Evolutionary conservation across 2,888 invertebrate genomes (phyloP).

Genomic region (Sarcophaga carnaria): DNA sequence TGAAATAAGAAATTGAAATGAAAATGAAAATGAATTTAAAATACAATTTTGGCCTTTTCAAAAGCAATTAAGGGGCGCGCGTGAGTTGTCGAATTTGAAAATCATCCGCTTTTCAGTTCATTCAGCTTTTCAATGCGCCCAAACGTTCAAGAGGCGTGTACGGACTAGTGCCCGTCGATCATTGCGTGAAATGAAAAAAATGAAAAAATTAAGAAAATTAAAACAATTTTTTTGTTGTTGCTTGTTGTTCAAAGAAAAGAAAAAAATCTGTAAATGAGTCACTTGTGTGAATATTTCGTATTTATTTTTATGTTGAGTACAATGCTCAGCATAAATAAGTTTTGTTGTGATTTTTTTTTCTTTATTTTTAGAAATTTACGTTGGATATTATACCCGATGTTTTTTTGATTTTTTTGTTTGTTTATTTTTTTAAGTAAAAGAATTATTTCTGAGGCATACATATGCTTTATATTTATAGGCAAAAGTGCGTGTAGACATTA

Average conservation of each 20-base stretch:
- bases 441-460: conserved; percentile 24
- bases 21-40: not conserved
- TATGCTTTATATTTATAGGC: conserved; percentile 8
- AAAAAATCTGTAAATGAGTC: conserved; percentile 56
- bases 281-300: conserved; percentile 57
- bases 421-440: conserved; percentile 17
- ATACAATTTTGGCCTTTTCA: conserved; percentile 59
- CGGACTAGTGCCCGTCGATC: not conserved
- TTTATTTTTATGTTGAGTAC: conserved; percentile 20
- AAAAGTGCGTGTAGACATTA: conserved; percentile 46
- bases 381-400: not conserved
- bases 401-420: not conserved
- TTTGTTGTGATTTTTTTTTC: not conserved
- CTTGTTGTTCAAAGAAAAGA: conserved; percentile 7
- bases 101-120: conserved; percentile 36
- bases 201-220: conserved; percentile 25
- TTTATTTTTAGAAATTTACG: not conserved
- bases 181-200: not conserved
- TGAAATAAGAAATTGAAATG: not conserved
- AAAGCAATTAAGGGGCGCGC: conserved; percentile 62
- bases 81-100: conserved; percentile 43
- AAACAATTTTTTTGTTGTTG: conserved; percentile 12
- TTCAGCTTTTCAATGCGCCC: conserved; percentile 32
- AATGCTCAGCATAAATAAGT: conserved; percentile 3
- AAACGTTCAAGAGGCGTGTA: conserved; percentile 61